These are phyloP conservation scores for Cichladusa arquata DNA, from an alignment of 2,113 vertebrate species.

Conservation along the genomic window DNA sequence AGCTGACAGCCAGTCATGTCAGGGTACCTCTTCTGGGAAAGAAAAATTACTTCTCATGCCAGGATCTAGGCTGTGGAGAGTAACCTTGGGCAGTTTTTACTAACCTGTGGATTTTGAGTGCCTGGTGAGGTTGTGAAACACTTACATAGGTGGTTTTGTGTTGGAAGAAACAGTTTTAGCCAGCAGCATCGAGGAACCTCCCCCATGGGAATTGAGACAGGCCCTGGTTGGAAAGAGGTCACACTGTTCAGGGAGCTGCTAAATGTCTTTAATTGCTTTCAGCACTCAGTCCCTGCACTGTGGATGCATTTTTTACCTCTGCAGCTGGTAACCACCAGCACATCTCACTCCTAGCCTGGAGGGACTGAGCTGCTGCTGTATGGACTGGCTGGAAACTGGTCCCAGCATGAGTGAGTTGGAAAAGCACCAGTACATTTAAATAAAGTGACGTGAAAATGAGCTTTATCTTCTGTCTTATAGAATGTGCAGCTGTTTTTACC, in stretches of 20 bases:
- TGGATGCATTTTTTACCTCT: background rate
- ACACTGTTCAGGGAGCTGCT: background rate
- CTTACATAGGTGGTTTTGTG: background rate
- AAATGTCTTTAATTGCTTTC: background rate
- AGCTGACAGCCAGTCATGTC: background rate
- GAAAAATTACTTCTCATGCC: background rate
- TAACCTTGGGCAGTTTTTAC: background rate
- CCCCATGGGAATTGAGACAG: background rate
- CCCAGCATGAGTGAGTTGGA: background rate
- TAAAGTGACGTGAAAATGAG: background rate
- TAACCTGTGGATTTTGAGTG: background rate
- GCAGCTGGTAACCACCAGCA: background rate
- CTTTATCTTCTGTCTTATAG: background rate
- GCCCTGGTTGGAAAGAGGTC: background rate
- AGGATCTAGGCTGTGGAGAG: background rate
- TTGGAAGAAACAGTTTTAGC: background rate
- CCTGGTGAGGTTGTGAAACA: background rate
- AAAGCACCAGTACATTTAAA: background rate
- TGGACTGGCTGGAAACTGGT: background rate
- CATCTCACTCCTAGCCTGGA: background rate
- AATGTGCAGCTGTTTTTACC: constrained; percentile 8
- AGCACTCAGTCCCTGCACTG: background rate
- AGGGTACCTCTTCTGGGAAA: background rate
- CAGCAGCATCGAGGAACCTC: background rate
- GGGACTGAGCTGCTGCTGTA: background rate